Conservation (phyloP, 2,888 invertebrate species). For the Rosalia funebris region DNA sequence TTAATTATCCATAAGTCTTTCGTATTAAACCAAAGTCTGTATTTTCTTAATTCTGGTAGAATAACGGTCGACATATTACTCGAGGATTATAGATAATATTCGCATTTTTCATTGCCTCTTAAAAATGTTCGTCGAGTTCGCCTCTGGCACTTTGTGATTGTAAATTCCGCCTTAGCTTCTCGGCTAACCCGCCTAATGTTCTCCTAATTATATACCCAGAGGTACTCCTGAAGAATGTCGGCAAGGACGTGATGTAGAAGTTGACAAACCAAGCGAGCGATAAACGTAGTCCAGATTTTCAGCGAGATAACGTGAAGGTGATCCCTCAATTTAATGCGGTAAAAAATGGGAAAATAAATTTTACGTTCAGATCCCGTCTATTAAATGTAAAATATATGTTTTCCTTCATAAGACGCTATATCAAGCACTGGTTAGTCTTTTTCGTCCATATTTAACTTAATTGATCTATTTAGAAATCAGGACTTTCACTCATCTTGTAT, state of each 20-base stretch:
- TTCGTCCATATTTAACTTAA: too few species aligned
- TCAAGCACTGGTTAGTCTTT: too few species aligned
- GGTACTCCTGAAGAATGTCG: slow-evolving; percentile 29
- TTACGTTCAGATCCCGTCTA: not conserved
- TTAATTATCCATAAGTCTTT: too few species aligned
- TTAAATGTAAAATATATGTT: too few species aligned
- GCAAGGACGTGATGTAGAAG: slow-evolving; percentile 26
- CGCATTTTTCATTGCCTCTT: slow-evolving; percentile 1
- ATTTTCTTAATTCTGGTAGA: too few species aligned
- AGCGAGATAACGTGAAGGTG: slow-evolving; percentile 14
- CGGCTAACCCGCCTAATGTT: slow-evolving; percentile 31
- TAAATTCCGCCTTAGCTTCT: slow-evolving; percentile 30
- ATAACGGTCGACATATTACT: not conserved
- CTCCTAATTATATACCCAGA: slow-evolving; percentile 33
- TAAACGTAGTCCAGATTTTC: slow-evolving; percentile 23
- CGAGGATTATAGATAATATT: not conserved
- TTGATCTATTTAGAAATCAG: too few species aligned
- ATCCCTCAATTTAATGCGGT: slow-evolving; percentile 21
- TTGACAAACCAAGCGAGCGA: slow-evolving; percentile 23
- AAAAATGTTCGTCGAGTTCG: slow-evolving; percentile 7
- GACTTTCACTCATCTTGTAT: too few species aligned
- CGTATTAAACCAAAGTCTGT: too few species aligned
- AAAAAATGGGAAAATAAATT: slow-evolving; percentile 1
- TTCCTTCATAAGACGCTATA: too few species aligned
- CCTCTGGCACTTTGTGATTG: slow-evolving; percentile 19